Percentiles rank a stretch among this genome's conserved stretches.
phyloP scores from a whole-genome alignment of 2,797 vertebrate species.

The Ara ararauna region DNA sequence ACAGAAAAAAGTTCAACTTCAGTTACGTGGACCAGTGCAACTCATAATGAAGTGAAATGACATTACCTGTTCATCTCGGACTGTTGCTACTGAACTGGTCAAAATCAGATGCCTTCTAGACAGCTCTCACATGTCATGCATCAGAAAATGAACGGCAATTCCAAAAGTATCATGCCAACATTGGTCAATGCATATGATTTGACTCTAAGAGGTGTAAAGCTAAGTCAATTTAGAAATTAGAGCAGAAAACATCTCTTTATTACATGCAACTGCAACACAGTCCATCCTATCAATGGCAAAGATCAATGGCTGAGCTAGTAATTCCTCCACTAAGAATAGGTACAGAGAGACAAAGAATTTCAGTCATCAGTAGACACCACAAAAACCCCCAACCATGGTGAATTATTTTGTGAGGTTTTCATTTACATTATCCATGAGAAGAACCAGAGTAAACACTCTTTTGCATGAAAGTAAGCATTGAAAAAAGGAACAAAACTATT shows the following conservation, averaged over 20 bases:
- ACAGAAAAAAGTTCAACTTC: neutral
- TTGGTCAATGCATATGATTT: neutral
- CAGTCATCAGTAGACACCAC: neutral
- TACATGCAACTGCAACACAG: neutral
- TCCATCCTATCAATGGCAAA: conserved; percentile 1
- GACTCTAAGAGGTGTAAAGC: neutral
- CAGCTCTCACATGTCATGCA: neutral
- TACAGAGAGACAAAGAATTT: neutral
- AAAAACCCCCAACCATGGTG: neutral
- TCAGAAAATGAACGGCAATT: neutral
- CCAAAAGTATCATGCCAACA: neutral
- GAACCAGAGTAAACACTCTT: neutral
- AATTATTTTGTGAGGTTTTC: neutral
- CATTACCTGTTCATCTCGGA: neutral
- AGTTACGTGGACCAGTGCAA: neutral
- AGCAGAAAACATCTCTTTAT: neutral
- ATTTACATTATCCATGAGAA: neutral
- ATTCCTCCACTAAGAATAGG: conserved; percentile 17
- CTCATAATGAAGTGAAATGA: neutral
- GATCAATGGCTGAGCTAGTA: neutral
- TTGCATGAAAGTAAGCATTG: neutral
- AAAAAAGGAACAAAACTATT: neutral
- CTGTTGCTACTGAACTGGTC: neutral
- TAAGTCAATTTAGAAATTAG: neutral
- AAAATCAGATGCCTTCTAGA: neutral